Base-by-base conservation (phyloP, 2,797 vertebrate species). In the Enteromius mattozi region DNA sequence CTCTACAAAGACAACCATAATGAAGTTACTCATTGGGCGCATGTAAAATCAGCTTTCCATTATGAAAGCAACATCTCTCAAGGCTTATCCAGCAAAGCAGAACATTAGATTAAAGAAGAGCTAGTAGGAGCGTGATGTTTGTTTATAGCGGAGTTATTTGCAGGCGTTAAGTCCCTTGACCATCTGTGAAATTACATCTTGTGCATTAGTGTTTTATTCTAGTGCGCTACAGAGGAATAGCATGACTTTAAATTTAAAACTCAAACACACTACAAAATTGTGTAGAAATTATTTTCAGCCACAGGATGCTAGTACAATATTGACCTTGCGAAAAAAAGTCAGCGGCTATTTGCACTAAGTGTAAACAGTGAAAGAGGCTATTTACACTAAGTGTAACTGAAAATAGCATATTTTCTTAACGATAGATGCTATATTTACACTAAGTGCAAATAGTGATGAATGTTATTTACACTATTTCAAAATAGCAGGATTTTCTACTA, bases 181-280 rank as follows among this genome's bases (percentile, higher is more conserved):
- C 61, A 81, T 83, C 47, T 74, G 85, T 83, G 49, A 82, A 75
- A 83, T 19, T 24, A 70, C 45, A 40, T 70, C 42, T 66, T 56
- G 27, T 54, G 45, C 68, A 61, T 54, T 37, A 63, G 21, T 42
- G 40, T 42, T 87, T 74, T 82, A 83, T 78, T 81, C 66, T n/a
- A 17, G 40, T 56, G 54, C 47, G 68, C 56, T 24, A 65, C 17
- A 37, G 7, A 76, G 51, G 33, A 56, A 42, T 59, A 33, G 51
- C 49, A 40, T 77, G 65, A 59, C 42, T 59, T 14, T 42, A 51
- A 49, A 66, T 65, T 3, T 14, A 30, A 30, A 63, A 30, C 6
- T 16, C 14, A 16, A 7, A 63, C 27, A 16, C 24, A 7, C 5
- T 30, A 30, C 61, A 63, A 30, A 63, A 66, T 75, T 66, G 13